Evolutionary conservation across 2,113 vertebrate species (phyloP).

Genomic region (Leuciscus idus): DNA sequence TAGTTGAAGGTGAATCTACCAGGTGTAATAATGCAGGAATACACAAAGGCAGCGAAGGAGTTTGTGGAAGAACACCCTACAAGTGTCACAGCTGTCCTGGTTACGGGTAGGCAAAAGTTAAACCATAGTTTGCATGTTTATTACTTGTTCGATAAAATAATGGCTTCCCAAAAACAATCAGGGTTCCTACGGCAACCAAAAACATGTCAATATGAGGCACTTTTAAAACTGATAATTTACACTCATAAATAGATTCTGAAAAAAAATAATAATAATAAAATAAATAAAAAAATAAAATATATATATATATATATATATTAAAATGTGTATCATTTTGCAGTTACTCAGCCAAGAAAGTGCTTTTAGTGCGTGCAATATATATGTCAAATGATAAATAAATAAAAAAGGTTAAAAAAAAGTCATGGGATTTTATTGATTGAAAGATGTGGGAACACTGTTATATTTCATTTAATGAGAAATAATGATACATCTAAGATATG

Average conservation of each 20-base stretch:
- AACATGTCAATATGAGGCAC: background rate
- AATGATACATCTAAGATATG: background rate
- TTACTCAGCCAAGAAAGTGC: too few species aligned
- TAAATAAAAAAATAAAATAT: too few species aligned
- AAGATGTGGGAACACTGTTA: background rate
- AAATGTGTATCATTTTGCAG: too few species aligned
- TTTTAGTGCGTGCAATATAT: background rate
- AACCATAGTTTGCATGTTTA: background rate
- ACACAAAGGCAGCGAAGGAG: conserved; percentile 48
- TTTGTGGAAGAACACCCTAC: conserved; percentile 57
- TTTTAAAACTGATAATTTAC: background rate
- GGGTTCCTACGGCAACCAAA: too few species aligned
- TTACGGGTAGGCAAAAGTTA: conserved; percentile 63
- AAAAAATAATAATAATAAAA: too few species aligned
- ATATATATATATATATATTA: too few species aligned
- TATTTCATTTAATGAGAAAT: background rate
- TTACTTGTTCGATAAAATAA: background rate
- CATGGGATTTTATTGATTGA: background rate
- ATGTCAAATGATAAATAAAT: too few species aligned
- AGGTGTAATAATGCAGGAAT: conserved; percentile 60
- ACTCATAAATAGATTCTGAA: background rate
- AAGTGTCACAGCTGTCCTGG: conserved; percentile 48
- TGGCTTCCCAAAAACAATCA: background rate
- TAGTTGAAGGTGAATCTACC: background rate
- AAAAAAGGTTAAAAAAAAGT: background rate